phyloP scores from a whole-genome alignment of 2,113 vertebrate species.

The Phoenicopterus ruber region DNA sequence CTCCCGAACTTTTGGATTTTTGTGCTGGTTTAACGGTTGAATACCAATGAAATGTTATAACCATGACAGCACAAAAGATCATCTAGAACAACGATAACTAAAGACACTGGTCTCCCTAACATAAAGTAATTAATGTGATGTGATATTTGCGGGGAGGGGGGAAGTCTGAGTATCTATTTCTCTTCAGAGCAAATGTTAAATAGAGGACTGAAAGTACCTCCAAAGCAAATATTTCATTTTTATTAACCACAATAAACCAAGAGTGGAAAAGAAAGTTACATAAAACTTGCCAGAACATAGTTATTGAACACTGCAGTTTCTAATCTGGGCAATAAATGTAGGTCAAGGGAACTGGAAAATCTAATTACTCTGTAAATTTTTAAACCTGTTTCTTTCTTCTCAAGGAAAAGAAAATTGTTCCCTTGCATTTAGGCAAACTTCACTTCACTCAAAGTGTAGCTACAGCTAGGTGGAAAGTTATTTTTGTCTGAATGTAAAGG shows the following conservation, averaged over 20 bases:
- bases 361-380: slow-evolving; percentile 47
- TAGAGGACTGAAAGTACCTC: not conserved
- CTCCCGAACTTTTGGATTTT: not conserved
- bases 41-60: not conserved
- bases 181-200: slow-evolving; percentile 42
- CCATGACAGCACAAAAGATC: not conserved
- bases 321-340: slow-evolving; percentile 41
- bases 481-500: not conserved
- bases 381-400: slow-evolving; percentile 54
- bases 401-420: slow-evolving; percentile 7
- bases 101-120: not conserved
- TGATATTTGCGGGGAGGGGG: slow-evolving; percentile 22
- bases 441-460: not conserved
- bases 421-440: not conserved
- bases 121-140: slow-evolving; percentile 2
- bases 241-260: slow-evolving; percentile 40
- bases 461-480: not conserved
- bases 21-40: not conserved
- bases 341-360: slow-evolving; percentile 51
- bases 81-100: not conserved
- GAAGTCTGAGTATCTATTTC: not conserved
- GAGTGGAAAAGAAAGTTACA: slow-evolving; percentile 19
- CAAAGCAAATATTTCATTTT: slow-evolving; percentile 51
- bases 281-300: not conserved
- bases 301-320: slow-evolving; percentile 39